Conservation (phyloP, 2,113 vertebrate genomes). For the Peromyscus maniculatus region DNA sequence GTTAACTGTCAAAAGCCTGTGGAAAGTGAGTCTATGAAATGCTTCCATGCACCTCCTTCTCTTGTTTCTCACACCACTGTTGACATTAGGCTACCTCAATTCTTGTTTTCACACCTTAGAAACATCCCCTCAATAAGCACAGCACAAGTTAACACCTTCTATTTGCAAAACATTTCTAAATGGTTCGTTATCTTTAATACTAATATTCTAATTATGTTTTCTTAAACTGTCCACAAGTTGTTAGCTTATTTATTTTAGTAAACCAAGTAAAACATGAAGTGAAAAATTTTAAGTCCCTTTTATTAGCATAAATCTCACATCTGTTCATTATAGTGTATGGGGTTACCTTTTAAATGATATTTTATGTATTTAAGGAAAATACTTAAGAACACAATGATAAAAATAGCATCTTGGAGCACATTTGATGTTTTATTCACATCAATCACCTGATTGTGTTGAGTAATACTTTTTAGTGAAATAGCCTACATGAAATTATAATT, state of each 20-base stretch:
- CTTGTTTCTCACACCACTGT: neutral
- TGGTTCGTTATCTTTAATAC: neutral
- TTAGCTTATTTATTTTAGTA: neutral
- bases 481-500: neutral
- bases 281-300: neutral
- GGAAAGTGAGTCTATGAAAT: neutral
- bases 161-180: neutral
- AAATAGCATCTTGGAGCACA: neutral
- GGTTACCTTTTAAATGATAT: neutral
- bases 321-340: neutral
- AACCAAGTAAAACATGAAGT: neutral
- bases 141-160: neutral
- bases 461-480: neutral
- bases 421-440: neutral
- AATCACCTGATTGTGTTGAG: neutral
- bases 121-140: neutral
- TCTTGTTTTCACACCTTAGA: conserved; percentile 13
- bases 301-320: neutral
- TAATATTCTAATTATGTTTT: neutral
- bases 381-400: neutral
- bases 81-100: neutral
- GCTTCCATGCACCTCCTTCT: neutral
- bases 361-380: neutral
- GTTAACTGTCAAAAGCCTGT: neutral
- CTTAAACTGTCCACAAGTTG: neutral